phyloP scores from a whole-genome alignment of 2,113 vertebrate species.

The Athene noctua region DNA sequence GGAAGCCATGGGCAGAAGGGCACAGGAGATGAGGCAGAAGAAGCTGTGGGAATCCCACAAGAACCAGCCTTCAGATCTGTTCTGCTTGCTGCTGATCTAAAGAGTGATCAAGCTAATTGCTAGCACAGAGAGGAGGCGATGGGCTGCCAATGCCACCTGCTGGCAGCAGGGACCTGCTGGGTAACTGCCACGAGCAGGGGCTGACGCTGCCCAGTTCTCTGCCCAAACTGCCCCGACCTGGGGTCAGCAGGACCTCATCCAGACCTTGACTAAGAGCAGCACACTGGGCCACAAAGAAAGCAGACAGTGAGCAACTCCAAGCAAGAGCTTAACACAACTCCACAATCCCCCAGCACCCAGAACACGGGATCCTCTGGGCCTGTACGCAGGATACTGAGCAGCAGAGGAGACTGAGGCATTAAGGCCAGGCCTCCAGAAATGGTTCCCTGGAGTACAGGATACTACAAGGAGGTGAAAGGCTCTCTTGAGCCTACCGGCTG shows the following conservation, averaged over 20 bases:
- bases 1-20: neutral
- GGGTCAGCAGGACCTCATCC: neutral
- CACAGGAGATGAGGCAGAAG: neutral
- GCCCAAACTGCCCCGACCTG: neutral
- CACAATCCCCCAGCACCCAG: neutral
- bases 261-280: neutral
- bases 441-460: neutral
- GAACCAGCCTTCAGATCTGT: neutral
- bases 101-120: neutral
- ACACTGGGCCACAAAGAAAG: neutral
- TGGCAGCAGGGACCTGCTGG: neutral
- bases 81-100: neutral
- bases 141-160: slow-evolving; percentile 26
- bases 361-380: neutral
- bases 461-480: neutral
- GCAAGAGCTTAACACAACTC: neutral
- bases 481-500: accelerated
- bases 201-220: neutral
- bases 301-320: neutral
- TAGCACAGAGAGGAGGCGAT: neutral
- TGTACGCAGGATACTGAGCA: neutral
- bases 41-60: neutral
- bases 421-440: neutral
- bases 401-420: neutral
- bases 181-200: neutral